Percentiles rank a stretch among this genome's conserved stretches.
Evolutionary conservation across 2,113 vertebrate genomes (phyloP).

Genomic region (Oxyruncus cristatus): DNA sequence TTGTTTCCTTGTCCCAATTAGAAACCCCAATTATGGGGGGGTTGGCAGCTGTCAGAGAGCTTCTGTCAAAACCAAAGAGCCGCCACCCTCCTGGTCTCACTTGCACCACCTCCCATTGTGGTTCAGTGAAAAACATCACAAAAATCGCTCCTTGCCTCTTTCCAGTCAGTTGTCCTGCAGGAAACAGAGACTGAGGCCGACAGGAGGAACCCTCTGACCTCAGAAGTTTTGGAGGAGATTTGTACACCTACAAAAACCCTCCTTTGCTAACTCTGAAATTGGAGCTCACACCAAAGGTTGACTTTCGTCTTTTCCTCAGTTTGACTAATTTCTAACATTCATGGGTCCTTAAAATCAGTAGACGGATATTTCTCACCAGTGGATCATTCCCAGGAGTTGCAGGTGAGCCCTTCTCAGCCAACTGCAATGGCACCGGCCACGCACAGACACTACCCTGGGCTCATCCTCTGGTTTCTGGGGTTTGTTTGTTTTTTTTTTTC

Average conservation of each 20-base stretch:
- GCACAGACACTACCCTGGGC: not conserved
- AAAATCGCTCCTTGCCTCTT: not conserved
- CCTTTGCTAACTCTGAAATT: not conserved
- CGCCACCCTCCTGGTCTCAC: not conserved
- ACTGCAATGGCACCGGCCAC: not conserved
- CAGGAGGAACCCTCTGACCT: not conserved
- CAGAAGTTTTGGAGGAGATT: not conserved
- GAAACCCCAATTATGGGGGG: not conserved
- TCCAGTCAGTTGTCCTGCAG: not conserved
- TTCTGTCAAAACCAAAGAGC: not conserved
- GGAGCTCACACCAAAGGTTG: not conserved
- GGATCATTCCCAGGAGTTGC: not conserved
- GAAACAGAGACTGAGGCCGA: not conserved
- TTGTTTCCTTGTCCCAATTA: not conserved
- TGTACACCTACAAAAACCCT: not conserved
- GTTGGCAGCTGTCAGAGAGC: not conserved
- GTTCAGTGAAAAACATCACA: not conserved
- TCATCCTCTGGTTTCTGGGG: accelerated
- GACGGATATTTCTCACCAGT: not conserved
- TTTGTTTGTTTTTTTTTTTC: too few species aligned
- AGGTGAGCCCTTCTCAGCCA: not conserved
- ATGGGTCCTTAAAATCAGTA: not conserved
- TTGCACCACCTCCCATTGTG: not conserved
- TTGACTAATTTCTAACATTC: not conserved
- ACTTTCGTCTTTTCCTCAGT: not conserved